These are phyloP conservation scores for Protobothrops flavoviridis DNA, from an alignment of 2,113 vertebrate genomes.

Conservation along the genomic window DNA sequence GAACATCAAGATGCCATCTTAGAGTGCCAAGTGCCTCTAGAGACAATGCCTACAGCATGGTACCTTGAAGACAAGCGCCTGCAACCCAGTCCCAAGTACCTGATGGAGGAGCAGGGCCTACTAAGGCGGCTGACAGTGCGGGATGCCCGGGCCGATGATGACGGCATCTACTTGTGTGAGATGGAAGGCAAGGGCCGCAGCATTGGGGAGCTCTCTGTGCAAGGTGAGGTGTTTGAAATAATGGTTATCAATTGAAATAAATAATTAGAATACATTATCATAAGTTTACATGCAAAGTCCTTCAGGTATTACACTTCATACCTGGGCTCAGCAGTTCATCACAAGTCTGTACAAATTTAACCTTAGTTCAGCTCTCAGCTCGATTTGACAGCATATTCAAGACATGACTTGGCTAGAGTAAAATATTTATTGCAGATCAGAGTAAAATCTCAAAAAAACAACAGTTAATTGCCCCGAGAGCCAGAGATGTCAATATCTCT, in stretches of 20 bases:
- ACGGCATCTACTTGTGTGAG: conserved; percentile 95
- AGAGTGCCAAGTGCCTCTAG: conserved; percentile 93
- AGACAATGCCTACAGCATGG: conserved; percentile 89
- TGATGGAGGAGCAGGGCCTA: conserved; percentile 90
- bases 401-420: neutral
- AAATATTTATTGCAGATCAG: neutral
- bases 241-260: neutral
- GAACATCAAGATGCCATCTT: conserved; percentile 88
- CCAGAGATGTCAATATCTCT: neutral
- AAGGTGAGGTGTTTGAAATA: conserved; percentile 75
- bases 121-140: conserved; percentile 88
- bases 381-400: neutral
- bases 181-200: conserved; percentile 93
- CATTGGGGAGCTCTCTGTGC: conserved; percentile 91
- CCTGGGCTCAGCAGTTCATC: neutral
- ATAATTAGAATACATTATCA: neutral
- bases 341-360: neutral
- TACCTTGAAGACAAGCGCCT: conserved; percentile 92
- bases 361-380: neutral
- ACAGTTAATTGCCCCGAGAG: neutral
- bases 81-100: conserved; percentile 91
- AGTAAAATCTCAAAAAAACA: neutral
- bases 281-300: neutral
- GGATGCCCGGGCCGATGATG: conserved; percentile 86
- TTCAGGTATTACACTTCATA: neutral